Percentiles rank a stretch among this genome's conserved stretches.
Evolutionary conservation across 1,140 invertebrate genomes (phyloP).

Genomic region (Bombus fervidus): DNA sequence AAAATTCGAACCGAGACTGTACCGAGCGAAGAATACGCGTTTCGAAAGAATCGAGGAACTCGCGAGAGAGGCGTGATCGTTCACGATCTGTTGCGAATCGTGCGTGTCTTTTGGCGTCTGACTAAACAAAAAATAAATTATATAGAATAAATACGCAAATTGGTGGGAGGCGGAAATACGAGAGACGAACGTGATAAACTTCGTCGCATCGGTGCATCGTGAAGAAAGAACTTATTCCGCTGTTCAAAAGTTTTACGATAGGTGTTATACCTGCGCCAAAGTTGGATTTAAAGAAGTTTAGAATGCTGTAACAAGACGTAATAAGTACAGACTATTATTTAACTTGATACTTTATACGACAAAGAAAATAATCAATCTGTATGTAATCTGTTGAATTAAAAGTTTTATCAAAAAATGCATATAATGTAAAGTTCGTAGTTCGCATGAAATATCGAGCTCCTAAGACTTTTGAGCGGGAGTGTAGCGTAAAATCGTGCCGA

Average conservation of each 20-base stretch:
- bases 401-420: neutral
- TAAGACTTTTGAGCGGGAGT: neutral
- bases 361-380: no score
- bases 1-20: neutral
- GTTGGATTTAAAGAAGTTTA: no score
- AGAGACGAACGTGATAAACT: neutral
- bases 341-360: no score
- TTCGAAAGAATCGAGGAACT: conserved; percentile 12
- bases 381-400: no score
- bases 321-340: no score
- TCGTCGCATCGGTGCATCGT: neutral
- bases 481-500: neutral
- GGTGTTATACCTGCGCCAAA: rapidly evolving
- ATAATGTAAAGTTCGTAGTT: neutral
- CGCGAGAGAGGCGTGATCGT: neutral
- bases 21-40: neutral
- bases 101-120: neutral
- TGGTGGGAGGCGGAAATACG: neutral
- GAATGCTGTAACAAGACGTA: no score
- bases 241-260: neutral
- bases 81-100: neutral
- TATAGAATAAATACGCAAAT: neutral
- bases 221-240: no score
- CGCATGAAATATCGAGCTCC: neutral
- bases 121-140: neutral